These are phyloP conservation scores for Myxocyprinus asiaticus DNA, from an alignment of 2,113 vertebrate species.

Conservation along the genomic window DNA sequence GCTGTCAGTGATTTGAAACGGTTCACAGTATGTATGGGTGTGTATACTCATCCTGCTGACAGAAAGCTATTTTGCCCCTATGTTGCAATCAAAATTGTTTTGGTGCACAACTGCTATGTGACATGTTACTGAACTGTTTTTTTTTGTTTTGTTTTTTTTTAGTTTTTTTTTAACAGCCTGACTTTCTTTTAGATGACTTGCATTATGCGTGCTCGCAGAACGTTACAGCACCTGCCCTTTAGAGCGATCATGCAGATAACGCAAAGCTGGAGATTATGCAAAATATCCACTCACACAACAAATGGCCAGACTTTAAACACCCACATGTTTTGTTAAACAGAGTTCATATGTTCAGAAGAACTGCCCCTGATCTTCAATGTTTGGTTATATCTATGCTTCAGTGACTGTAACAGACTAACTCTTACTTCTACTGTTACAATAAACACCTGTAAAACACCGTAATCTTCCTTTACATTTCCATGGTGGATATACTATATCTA, in stretches of 20 bases:
- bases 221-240: background rate
- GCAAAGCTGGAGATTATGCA: background rate
- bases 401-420: too few species aligned
- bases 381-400: too few species aligned
- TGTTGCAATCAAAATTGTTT: background rate
- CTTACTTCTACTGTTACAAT: too few species aligned
- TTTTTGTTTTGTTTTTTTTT: too few species aligned
- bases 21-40: background rate
- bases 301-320: background rate
- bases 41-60: background rate
- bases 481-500: too few species aligned
- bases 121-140: background rate
- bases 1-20: too few species aligned
- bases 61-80: background rate
- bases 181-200: background rate
- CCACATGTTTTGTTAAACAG: background rate
- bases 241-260: background rate
- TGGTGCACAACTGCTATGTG: background rate
- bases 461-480: too few species aligned
- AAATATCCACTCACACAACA: background rate
- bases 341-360: too few species aligned
- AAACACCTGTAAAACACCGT: too few species aligned
- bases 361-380: too few species aligned
- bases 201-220: background rate
- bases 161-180: conserved; percentile 2